A percentile compares a stretch with the other conserved stretches of the same genome.
Conservation (phyloP, 2,888 invertebrate species). For the Stenchaetothrips biformis region DNA sequence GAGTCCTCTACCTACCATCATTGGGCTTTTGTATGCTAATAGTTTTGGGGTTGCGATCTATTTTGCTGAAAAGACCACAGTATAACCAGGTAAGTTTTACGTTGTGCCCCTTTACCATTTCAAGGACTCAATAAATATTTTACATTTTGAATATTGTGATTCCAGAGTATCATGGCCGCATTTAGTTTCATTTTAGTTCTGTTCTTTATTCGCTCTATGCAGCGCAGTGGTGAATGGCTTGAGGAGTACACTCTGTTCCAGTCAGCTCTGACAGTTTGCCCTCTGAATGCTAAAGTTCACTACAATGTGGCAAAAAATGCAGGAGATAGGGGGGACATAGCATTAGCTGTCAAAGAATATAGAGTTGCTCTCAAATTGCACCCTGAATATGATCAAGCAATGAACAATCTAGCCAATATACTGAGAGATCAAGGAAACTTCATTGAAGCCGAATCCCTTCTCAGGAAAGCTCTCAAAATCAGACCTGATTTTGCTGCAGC, state of each 20-base stretch:
- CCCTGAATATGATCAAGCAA: constrained; percentile 82
- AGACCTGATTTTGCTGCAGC: constrained; percentile 88
- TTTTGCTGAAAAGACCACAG: constrained; percentile 41
- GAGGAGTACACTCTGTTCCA: constrained; percentile 72
- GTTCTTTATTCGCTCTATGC: constrained; percentile 46
- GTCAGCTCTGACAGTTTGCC: constrained; percentile 81
- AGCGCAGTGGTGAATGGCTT: constrained; percentile 73
- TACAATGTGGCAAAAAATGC: constrained; percentile 91
- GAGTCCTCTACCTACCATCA: constrained; percentile 77
- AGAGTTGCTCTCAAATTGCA: constrained; percentile 57
- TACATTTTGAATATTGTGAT: constrained; percentile 40
- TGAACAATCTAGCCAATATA: constrained; percentile 90
- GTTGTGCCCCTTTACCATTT: constrained; percentile 32
- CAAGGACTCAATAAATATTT: neutral
- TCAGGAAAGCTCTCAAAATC: constrained; percentile 65
- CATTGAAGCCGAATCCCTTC: constrained; percentile 65
- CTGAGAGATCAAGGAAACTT: constrained; percentile 64
- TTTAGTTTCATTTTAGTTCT: constrained; percentile 37
- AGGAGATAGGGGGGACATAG: constrained; percentile 64
- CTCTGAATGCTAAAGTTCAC: constrained; percentile 86
- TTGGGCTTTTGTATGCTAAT: constrained; percentile 72
- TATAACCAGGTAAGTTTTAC: constrained; percentile 40
- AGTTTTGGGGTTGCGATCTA: constrained; percentile 54
- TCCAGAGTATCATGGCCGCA: constrained; percentile 42
- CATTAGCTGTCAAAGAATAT: constrained; percentile 72